Evolutionary conservation across 2,888 invertebrate genomes (phyloP).

Genomic region (Rotaria macrura): DNA sequence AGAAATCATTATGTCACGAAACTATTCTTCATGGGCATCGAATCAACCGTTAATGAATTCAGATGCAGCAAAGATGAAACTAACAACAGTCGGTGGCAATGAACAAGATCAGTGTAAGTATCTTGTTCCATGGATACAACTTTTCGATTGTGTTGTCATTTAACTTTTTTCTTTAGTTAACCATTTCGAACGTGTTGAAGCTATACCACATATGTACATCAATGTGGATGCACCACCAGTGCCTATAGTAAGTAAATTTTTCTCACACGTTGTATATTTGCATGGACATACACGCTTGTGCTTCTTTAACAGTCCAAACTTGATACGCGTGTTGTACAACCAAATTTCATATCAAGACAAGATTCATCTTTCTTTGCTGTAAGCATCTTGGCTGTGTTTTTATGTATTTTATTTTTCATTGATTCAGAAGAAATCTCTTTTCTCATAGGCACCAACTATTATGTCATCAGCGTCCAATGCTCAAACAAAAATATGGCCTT

Average conservation of each 20-base stretch:
- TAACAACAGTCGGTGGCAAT: neutral
- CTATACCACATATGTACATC: slow-evolving; percentile 11
- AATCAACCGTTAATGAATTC: neutral
- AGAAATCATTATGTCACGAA: neutral
- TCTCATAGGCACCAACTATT: neutral
- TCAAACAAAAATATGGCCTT: neutral
- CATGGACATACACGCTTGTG: neutral
- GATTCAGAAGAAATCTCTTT: neutral
- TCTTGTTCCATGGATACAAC: no score
- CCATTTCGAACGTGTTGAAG: neutral
- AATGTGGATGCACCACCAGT: slow-evolving; percentile 8
- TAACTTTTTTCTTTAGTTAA: neutral
- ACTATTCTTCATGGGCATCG: neutral
- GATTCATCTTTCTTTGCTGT: neutral
- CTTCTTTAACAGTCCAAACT: neutral
- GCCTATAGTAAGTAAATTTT: neutral
- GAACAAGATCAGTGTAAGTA: neutral
- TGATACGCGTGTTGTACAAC: neutral
- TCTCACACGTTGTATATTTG: neutral
- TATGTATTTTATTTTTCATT: neutral
- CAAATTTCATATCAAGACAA: neutral
- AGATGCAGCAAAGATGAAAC: neutral
- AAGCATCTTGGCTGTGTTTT: neutral
- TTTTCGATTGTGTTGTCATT: no score
- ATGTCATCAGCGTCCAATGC: neutral